Conservation (phyloP, 2,113 vertebrate species). For the Barbus barbus region DNA sequence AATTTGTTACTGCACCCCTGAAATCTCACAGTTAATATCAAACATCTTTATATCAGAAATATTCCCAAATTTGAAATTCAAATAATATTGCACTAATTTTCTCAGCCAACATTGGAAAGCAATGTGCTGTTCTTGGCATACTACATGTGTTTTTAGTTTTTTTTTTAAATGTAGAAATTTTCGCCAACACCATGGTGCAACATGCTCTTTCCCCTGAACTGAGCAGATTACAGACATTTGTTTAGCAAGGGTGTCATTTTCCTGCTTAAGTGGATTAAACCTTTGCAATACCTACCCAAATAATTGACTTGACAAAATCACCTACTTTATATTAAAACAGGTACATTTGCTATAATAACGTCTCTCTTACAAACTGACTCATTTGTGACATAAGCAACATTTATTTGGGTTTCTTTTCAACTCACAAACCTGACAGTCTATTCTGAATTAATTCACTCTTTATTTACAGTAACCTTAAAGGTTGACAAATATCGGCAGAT, state of each 20-base stretch:
- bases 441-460: not conserved
- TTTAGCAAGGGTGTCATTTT: conserved; percentile 1
- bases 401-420: not conserved
- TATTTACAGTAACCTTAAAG: conserved; percentile 9
- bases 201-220: not conserved
- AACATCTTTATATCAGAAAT: not conserved
- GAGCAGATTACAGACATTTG: conserved; percentile 1
- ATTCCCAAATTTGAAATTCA: not conserved
- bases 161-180: not conserved
- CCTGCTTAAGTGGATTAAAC: conserved; percentile 14
- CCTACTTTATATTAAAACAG: conserved; percentile 12
- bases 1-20: not conserved
- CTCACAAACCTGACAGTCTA: not conserved
- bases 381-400: not conserved
- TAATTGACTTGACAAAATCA: conserved; percentile 16
- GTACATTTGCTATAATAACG: not conserved
- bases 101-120: conserved; percentile 14
- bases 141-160: too few species aligned
- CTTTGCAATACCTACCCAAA: conserved; percentile 1
- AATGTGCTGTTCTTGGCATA: not conserved
- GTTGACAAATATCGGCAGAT: not conserved
- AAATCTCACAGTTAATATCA: not conserved
- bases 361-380: not conserved
- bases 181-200: too few species aligned
- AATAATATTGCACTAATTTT: not conserved